A percentile compares a stretch with the other conserved stretches of the same genome.
These are phyloP conservation scores for Sphyrna mokarran DNA, from an alignment of 2,113 vertebrate genomes.

Conservation along the genomic window DNA sequence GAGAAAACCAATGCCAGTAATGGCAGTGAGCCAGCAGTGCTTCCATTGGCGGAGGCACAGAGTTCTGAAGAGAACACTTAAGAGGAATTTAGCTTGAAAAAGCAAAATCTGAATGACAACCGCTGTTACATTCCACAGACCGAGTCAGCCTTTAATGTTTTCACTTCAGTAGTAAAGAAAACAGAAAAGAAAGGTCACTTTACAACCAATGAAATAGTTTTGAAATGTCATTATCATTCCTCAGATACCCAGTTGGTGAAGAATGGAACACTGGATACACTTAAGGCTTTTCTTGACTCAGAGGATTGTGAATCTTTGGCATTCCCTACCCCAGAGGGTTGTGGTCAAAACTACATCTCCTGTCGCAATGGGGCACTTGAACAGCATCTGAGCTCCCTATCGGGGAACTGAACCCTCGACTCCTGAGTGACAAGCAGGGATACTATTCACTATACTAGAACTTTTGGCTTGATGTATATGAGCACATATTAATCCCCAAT, in stretches of 20 bases:
- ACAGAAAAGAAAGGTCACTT: not conserved
- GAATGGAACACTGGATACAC: too few relatives aligned
- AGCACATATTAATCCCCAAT: not conserved
- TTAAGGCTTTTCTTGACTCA: too few relatives aligned
- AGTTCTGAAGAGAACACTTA: not conserved
- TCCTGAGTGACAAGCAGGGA: too few relatives aligned
- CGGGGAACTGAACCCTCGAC: too few relatives aligned
- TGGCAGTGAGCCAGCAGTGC: not conserved
- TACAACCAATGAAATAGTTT: too few relatives aligned
- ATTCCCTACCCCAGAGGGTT: not conserved
- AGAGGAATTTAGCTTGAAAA: not conserved
- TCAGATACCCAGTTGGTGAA: not conserved
- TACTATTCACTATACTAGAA: too few relatives aligned
- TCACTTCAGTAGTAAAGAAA: not conserved
- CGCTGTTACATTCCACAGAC: not conserved
- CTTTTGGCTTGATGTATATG: too few relatives aligned
- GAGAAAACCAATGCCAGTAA: not conserved
- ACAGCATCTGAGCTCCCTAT: too few relatives aligned
- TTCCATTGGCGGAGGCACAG: not conserved
- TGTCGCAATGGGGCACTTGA: not conserved
- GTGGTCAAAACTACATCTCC: not conserved
- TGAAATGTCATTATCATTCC: too few relatives aligned
- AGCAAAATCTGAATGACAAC: not conserved
- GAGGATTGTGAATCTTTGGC: not conserved
- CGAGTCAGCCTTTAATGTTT: not conserved